Evolutionary conservation across 2,888 invertebrate genomes (phyloP).

Genomic region (Agrotis puta): DNA sequence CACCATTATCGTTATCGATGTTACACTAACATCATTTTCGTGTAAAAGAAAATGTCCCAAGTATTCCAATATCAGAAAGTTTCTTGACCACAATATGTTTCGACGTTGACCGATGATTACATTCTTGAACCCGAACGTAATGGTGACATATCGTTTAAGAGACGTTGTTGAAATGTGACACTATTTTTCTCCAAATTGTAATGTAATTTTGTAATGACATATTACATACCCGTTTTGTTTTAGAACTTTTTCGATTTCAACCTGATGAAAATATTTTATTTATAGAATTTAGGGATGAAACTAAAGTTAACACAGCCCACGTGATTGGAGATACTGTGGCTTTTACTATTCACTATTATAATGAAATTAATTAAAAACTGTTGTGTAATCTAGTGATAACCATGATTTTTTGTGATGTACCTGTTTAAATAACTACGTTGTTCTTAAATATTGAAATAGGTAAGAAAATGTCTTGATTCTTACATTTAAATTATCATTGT

Average conservation of each 20-base stretch:
- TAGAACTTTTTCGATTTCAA: neutral
- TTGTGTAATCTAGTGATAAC: too few relatives aligned
- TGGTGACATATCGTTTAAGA: slow-evolving; percentile 13
- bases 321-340: too few relatives aligned
- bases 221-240: slow-evolving; percentile 1
- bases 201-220: slow-evolving; percentile 11
- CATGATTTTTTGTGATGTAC: too few relatives aligned
- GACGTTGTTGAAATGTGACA: slow-evolving; percentile 7
- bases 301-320: neutral
- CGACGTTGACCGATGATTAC: slow-evolving; percentile 35
- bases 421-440: too few relatives aligned
- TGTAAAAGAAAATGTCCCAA: slow-evolving; percentile 3
- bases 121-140: slow-evolving; percentile 33
- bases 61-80: neutral
- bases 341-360: too few relatives aligned
- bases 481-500: too few relatives aligned
- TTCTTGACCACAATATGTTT: slow-evolving; percentile 33
- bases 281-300: slow-evolving; percentile 8
- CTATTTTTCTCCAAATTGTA: neutral
- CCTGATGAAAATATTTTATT: slow-evolving; percentile 10
- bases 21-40: slow-evolving; percentile 22
- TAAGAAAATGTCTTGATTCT: too few relatives aligned
- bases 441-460: too few relatives aligned
- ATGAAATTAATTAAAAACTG: too few relatives aligned
- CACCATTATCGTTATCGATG: slow-evolving; percentile 3